Conservation (phyloP, 1,140 invertebrate genomes). For the Scaptomyza hsui region DNA sequence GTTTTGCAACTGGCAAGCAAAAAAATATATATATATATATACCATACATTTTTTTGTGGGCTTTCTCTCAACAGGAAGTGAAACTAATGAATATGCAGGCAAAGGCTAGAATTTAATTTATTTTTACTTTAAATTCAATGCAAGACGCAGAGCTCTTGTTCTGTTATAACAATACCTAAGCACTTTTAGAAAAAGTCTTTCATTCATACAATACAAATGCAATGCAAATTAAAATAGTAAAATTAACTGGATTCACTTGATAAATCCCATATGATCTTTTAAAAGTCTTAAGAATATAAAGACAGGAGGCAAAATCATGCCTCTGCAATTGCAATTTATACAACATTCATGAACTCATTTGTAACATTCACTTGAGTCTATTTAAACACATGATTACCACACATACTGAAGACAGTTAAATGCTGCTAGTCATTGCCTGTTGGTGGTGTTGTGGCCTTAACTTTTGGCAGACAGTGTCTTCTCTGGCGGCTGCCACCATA, state of each 20-base stretch:
- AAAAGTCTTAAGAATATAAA: not conserved
- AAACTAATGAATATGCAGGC: slow-evolving; percentile 42
- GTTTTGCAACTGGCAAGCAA: slow-evolving; percentile 3
- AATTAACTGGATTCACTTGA: not conserved
- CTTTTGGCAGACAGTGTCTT: slow-evolving; percentile 31
- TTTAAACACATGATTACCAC: slow-evolving; percentile 35
- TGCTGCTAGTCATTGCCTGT: slow-evolving; percentile 34
- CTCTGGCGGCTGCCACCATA: slow-evolving; percentile 16
- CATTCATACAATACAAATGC: not conserved
- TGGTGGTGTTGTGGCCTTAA: slow-evolving; percentile 46
- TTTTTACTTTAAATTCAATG: slow-evolving; percentile 16
- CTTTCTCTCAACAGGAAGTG: slow-evolving; percentile 9
- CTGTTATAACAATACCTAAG: too few relatives aligned
- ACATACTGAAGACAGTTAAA: slow-evolving; percentile 28
- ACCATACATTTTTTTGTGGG: slow-evolving; percentile 15
- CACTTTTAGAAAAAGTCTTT: too few relatives aligned
- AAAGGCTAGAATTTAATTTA: slow-evolving; percentile 18
- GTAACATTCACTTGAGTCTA: not conserved
- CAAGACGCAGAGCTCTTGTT: not conserved
- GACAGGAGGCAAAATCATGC: too few relatives aligned
- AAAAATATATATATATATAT: slow-evolving; percentile 8
- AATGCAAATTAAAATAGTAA: slow-evolving; percentile 1
- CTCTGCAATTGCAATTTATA: not conserved
- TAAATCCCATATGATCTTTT: not conserved
- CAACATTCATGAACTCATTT: not conserved